A percentile compares a stretch with the other conserved stretches of the same genome.
These are phyloP conservation scores for Octonoba sinensis DNA, from an alignment of 2,888 invertebrate genomes.

Conservation along the genomic window DNA sequence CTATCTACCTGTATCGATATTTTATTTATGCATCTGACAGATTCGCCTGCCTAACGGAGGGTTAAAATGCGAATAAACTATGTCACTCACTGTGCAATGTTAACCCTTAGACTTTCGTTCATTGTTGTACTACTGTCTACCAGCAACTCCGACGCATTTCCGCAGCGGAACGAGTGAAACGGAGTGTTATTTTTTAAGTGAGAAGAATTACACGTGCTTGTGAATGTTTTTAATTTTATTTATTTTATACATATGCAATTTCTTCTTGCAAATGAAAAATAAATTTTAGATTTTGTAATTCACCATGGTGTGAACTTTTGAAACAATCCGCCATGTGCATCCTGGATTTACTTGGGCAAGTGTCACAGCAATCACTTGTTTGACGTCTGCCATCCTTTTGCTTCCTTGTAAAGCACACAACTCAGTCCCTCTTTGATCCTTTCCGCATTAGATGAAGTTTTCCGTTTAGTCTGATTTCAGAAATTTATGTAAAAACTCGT, in stretches of 20 bases:
- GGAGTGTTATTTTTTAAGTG: no score
- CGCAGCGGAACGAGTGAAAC: neutral
- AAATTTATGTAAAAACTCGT: neutral
- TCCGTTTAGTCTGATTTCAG: neutral
- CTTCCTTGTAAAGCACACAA: neutral
- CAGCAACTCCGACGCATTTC: neutral
- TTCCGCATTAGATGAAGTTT: neutral
- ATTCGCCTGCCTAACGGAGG: no score
- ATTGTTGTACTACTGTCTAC: neutral
- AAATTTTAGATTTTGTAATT: neutral
- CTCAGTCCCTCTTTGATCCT: neutral
- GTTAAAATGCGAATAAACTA: no score
- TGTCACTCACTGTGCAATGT: neutral
- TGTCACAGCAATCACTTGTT: no score
- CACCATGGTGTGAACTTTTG: neutral
- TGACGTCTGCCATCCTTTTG: slow-evolving; percentile 1
- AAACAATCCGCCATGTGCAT: neutral
- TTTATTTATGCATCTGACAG: no score
- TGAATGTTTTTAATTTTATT: neutral
- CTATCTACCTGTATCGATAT: no score
- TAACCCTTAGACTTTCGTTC: neutral
- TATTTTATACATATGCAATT: neutral
- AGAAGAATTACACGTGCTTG: slow-evolving; percentile 1
- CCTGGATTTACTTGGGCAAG: neutral
- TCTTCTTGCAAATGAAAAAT: neutral